phyloP scores from a whole-genome alignment of 64 coral and sea anemone genomes.

The Trachythela sp. region DNA sequence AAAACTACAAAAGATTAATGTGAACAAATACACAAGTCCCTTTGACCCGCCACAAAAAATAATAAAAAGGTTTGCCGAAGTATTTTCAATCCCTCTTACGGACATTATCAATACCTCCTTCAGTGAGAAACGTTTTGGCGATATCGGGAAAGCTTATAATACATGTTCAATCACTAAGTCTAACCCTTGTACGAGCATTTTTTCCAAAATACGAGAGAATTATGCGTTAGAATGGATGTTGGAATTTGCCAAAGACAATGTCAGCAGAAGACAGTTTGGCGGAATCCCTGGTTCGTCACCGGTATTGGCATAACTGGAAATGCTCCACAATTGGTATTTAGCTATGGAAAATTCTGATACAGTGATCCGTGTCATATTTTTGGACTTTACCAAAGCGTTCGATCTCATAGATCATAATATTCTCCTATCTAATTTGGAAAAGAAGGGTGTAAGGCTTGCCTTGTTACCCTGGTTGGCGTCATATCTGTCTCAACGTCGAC shows the following conservation, averaged over 20 bases:
- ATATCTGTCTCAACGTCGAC: slow-evolving; percentile 1
- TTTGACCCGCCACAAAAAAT: background rate
- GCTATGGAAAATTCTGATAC: background rate
- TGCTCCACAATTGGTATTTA: background rate
- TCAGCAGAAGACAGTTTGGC: background rate
- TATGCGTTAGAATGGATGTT: background rate
- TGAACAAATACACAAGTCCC: background rate
- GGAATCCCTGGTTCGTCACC: background rate
- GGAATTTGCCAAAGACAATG: background rate
- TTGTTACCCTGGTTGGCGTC: slow-evolving; percentile 10
- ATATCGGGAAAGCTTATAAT: slow-evolving; percentile 8
- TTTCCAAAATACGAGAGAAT: slow-evolving; percentile 3
- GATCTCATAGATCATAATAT: slow-evolving; percentile 6
- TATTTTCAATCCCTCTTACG: slow-evolving; percentile 12
- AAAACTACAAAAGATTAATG: background rate
- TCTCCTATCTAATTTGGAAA: slow-evolving; percentile 13
- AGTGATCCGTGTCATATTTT: slow-evolving; percentile 11
- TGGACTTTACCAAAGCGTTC: slow-evolving; percentile 16
- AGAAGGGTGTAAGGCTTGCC: background rate
- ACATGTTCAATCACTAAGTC: slow-evolving; percentile 18
- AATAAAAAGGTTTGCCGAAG: background rate
- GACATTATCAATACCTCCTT: slow-evolving; percentile 18
- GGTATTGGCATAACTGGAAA: background rate
- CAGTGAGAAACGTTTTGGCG: background rate
- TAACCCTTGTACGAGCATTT: slow-evolving; percentile 14